Evolutionary conservation across 2,888 invertebrate genomes (phyloP).

Genomic region (Scaptomyza caliginosa): DNA sequence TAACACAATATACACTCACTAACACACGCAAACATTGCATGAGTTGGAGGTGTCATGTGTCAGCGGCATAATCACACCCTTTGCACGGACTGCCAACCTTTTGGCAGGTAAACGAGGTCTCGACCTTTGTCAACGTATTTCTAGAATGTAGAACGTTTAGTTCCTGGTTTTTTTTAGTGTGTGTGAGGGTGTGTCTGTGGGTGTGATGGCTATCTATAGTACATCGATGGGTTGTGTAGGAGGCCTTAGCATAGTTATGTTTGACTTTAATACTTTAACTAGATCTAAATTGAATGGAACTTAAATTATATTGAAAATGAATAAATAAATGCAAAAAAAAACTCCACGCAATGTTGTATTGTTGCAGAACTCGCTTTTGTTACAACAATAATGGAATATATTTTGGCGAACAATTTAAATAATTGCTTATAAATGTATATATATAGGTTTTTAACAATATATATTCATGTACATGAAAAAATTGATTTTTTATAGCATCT

Average conservation of each 20-base stretch:
- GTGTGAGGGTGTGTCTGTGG: too few relatives aligned
- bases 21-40: conserved; percentile 15
- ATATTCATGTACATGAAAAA: not conserved
- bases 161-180: conserved; percentile 11
- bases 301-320: not conserved
- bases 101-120: conserved; percentile 56
- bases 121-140: conserved; percentile 74
- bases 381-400: conserved; percentile 1
- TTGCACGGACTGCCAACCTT: conserved; percentile 52
- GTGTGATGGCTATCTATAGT: conserved; percentile 17
- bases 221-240: not conserved
- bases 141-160: conserved; percentile 45
- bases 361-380: not conserved
- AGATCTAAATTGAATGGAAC: conserved; percentile 6
- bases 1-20: conserved; percentile 9
- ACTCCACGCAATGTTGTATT: not conserved
- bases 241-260: conserved; percentile 6
- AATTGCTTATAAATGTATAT: not conserved
- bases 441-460: not conserved
- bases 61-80: conserved; percentile 77
- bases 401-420: conserved; percentile 8
- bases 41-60: conserved; percentile 73
- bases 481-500: not conserved
- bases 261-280: conserved; percentile 7
- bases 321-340: not conserved